A percentile compares a stretch with the other conserved stretches of the same genome.
Evolutionary conservation across 2,888 invertebrate species (phyloP).

Genomic region (Melinaea marsaeus): DNA sequence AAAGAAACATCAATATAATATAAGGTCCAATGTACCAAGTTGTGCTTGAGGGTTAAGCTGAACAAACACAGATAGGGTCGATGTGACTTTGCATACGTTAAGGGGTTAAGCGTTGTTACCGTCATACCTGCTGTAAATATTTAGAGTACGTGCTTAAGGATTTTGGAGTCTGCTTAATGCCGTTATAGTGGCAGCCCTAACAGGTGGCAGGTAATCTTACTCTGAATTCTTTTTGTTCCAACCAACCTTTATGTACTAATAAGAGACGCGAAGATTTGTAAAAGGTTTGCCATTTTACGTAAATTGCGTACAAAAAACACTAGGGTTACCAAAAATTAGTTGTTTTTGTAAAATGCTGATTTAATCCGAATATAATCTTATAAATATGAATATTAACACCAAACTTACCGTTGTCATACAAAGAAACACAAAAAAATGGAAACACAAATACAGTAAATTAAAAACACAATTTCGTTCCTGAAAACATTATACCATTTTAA

Average conservation of each 20-base stretch:
- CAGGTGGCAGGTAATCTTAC: background rate
- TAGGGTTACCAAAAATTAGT: too few species aligned
- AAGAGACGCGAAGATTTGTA: too few species aligned
- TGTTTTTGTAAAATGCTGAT: too few species aligned
- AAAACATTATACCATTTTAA: slow-evolving; percentile 5
- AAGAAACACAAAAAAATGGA: background rate
- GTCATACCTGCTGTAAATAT: slow-evolving; percentile 13
- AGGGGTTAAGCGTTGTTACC: slow-evolving; percentile 24
- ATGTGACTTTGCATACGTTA: slow-evolving; percentile 58
- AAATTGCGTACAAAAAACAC: too few species aligned
- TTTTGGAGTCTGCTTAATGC: background rate
- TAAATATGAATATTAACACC: too few species aligned
- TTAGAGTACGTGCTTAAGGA: background rate
- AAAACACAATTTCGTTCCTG: slow-evolving; percentile 3
- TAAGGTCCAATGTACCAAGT: slow-evolving; percentile 15
- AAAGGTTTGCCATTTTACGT: too few species aligned
- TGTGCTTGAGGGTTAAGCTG: slow-evolving; percentile 37
- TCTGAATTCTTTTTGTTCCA: background rate
- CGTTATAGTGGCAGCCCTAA: too few species aligned
- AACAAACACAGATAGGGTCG: slow-evolving; percentile 54
- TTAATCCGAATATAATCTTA: too few species aligned
- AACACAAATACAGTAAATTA: slow-evolving; percentile 1
- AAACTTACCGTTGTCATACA: background rate
- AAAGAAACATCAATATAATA: slow-evolving; percentile 12
- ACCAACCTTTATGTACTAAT: too few species aligned